A percentile compares a stretch with the other conserved stretches of the same genome.
phyloP scores from a whole-genome alignment of 2,113 vertebrate genomes.

The Galemys pyrenaicus region DNA sequence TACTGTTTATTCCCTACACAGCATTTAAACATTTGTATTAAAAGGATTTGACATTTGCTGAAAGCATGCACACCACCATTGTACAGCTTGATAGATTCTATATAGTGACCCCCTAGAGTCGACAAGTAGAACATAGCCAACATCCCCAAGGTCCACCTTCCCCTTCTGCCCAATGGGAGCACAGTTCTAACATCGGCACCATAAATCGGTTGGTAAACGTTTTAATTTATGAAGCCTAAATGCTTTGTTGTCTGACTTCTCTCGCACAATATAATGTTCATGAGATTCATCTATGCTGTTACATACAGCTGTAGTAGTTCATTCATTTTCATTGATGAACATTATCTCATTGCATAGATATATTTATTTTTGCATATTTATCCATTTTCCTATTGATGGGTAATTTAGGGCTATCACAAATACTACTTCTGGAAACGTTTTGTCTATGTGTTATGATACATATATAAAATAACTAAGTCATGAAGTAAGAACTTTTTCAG shows the following conservation, averaged over 20 bases:
- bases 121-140: background rate
- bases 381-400: background rate
- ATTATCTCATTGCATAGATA: background rate
- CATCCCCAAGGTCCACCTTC: background rate
- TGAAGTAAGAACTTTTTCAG: background rate
- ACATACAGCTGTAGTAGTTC: background rate
- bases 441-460: background rate
- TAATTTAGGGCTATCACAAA: background rate
- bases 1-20: background rate
- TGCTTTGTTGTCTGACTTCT: background rate
- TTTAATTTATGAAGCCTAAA: background rate
- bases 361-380: background rate
- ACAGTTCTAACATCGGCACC: background rate
- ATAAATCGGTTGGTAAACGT: background rate
- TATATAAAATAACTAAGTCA: background rate
- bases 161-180: background rate
- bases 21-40: background rate
- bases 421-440: background rate
- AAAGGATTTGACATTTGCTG: background rate
- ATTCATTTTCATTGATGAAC: background rate
- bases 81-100: background rate
- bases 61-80: background rate
- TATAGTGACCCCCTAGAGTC: background rate
- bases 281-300: background rate
- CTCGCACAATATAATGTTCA: background rate